Conservation (phyloP, 1,140 invertebrate species). For the Penaeus chinensis region DNA sequence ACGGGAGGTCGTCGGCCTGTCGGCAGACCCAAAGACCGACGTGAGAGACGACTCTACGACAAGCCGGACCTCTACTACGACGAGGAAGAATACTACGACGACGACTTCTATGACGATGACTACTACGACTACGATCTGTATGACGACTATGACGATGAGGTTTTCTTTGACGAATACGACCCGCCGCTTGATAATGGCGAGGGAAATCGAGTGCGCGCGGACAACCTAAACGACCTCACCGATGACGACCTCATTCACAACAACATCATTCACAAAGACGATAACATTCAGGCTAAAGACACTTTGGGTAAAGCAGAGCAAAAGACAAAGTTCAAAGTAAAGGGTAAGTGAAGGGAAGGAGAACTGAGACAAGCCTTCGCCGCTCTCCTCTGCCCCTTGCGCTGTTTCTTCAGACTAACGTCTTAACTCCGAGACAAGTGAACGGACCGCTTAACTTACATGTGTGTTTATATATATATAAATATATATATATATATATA, state of each 20-base stretch:
- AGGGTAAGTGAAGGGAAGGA: slow-evolving; percentile 23
- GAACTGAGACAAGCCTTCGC: background rate
- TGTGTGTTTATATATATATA: background rate
- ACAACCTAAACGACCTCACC: background rate
- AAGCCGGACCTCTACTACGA: slow-evolving; percentile 30
- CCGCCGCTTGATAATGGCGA: background rate
- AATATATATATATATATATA: too few relatives aligned
- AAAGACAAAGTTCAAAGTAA: slow-evolving; percentile 11
- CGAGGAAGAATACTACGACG: slow-evolving; percentile 32
- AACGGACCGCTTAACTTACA: background rate
- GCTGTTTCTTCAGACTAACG: background rate
- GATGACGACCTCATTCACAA: slow-evolving; percentile 28
- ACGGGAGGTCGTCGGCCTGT: slow-evolving; percentile 38
- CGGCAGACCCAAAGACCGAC: slow-evolving; percentile 11
- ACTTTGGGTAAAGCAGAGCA: slow-evolving; percentile 14
- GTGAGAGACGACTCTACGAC: slow-evolving; percentile 23
- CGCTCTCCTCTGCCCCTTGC: background rate
- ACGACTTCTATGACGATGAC: slow-evolving; percentile 32
- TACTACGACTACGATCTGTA: slow-evolving; percentile 6
- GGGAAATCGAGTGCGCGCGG: background rate
- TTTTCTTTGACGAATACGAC: background rate
- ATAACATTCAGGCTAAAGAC: slow-evolving; percentile 23
- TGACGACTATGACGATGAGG: slow-evolving; percentile 1
- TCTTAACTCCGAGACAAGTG: background rate
- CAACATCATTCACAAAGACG: slow-evolving; percentile 41